phyloP scores from a whole-genome alignment of 1,140 invertebrate species.

The Pseudobourletiella spinata region DNA sequence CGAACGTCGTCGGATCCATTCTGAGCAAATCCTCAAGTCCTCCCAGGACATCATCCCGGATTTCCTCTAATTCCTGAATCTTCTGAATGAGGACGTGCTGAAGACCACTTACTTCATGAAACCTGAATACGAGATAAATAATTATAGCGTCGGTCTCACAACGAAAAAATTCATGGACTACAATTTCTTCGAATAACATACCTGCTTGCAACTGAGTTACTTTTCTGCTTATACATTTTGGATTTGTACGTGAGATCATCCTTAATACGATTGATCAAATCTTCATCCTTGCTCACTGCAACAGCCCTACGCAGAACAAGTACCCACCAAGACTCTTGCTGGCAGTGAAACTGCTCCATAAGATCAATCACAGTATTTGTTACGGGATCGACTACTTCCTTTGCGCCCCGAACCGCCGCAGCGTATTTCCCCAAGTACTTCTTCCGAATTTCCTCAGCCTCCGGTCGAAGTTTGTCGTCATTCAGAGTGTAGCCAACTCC shows the following conservation, averaged over 20 bases:
- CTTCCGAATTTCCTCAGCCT: slow-evolving; percentile 48
- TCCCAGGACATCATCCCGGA: slow-evolving; percentile 40
- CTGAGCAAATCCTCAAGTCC: slow-evolving; percentile 40
- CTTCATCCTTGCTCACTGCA: slow-evolving; percentile 36
- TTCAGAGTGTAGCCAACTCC: slow-evolving; percentile 47
- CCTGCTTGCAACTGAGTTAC: not conserved
- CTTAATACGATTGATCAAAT: slow-evolving; percentile 42
- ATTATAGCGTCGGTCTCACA: not conserved
- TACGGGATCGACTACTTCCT: slow-evolving; percentile 20
- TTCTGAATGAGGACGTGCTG: slow-evolving; percentile 43
- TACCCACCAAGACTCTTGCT: slow-evolving; percentile 40
- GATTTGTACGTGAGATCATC: slow-evolving; percentile 41
- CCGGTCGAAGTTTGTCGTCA: slow-evolving; percentile 45
- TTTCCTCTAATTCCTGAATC: slow-evolving; percentile 42
- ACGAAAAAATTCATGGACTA: slow-evolving; percentile 6
- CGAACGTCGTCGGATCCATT: slow-evolving; percentile 41
- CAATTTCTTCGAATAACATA: slow-evolving; percentile 7
- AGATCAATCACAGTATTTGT: slow-evolving; percentile 38
- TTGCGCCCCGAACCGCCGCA: slow-evolving; percentile 32
- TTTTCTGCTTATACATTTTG: slow-evolving; percentile 6
- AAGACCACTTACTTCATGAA: slow-evolving; percentile 40
- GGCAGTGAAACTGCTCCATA: slow-evolving; percentile 16
- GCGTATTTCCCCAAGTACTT: slow-evolving; percentile 52
- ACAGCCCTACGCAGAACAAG: slow-evolving; percentile 37
- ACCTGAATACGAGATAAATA: too few relatives aligned